Evolutionary conservation across 2,797 vertebrate genomes (phyloP), one percentile per base, ranked within the genome.

Genomic region (Phoxinus dragarum): DNA sequence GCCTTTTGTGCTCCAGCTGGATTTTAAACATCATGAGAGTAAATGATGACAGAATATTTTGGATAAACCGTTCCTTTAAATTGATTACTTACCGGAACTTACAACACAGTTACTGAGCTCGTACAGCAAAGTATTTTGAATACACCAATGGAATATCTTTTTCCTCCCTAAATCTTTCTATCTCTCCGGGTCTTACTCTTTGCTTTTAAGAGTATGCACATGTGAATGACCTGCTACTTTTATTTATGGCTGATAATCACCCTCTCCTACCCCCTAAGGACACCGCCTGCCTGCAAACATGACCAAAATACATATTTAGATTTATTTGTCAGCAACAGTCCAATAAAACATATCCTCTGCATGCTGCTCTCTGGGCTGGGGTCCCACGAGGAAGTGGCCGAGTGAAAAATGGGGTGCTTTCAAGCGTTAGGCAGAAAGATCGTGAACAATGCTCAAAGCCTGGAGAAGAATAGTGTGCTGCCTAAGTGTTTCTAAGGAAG

Each of bases 221-320:
- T 93, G 91, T 94, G 93, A 93, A 90, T 89, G 91, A 93, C 91
- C 89, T 91, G 77, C 89, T 90, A 40, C 82, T 92, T 93, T 95
- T 96, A 94, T 95, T 94, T 94, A 95, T 96, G 94, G 94, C 93
- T 93, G 91, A 91, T 95, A 94, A 95, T 95, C 93, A 93, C 92
- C 93, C 85, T 79, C 69, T 76, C 84, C 89, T 91, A 92, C 89
- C 93, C 94, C 94, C 94, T 89, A 80, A 88, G 94, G 95, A 93
- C 88, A 86, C 90, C 87, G 90, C 90, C 89, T 87, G 92, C 91
- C 92, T 92, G 93, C 92, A 94, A 93, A 94, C 93, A 94, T 93
- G 92, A 94, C 94, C 93, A 94, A 95, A 94, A 95, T 95, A 94
- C 93, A 95, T 95, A 95, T 96, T 96, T 94, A 95, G 95, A 95